Evolutionary conservation across 2,113 vertebrate genomes (phyloP).

Genomic region (Leucosticte australis): DNA sequence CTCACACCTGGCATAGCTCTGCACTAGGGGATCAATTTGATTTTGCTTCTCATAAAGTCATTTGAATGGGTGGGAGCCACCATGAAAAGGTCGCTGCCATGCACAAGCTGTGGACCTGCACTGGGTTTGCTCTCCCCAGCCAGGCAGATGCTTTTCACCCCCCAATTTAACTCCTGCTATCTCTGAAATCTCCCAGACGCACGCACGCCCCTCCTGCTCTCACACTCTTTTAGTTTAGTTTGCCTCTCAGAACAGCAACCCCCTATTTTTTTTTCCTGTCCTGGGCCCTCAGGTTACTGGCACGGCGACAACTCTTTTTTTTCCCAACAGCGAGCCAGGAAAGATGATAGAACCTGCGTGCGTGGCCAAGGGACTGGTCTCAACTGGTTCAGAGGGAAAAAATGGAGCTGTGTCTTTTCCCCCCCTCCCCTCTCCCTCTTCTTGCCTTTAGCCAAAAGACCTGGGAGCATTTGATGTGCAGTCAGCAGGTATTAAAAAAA

Average conservation of each 20-base stretch:
- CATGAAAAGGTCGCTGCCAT: accelerated
- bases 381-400: constrained; percentile 84
- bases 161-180: constrained; percentile 24
- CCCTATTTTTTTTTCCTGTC: neutral
- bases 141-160: constrained; percentile 19
- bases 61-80: neutral
- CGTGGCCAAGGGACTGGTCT: constrained; percentile 88
- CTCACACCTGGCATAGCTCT: neutral
- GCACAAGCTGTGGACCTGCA: neutral
- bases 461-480: constrained; percentile 85
- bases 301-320: constrained; percentile 69
- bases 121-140: neutral
- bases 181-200: neutral
- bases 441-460: constrained; percentile 85
- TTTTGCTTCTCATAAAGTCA: neutral
- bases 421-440: neutral
- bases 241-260: constrained; percentile 39
- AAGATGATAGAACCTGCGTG: constrained; percentile 78
- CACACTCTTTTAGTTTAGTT: constrained; percentile 33
- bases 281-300: constrained; percentile 82
- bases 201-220: neutral
- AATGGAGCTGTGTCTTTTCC: constrained; percentile 75
- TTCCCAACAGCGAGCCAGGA: constrained; percentile 74
- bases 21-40: neutral
- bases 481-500: constrained; percentile 81